These are phyloP conservation scores for Pangasius mekongensis DNA, from an alignment of 2,797 vertebrate genomes.

Conservation along the genomic window DNA sequence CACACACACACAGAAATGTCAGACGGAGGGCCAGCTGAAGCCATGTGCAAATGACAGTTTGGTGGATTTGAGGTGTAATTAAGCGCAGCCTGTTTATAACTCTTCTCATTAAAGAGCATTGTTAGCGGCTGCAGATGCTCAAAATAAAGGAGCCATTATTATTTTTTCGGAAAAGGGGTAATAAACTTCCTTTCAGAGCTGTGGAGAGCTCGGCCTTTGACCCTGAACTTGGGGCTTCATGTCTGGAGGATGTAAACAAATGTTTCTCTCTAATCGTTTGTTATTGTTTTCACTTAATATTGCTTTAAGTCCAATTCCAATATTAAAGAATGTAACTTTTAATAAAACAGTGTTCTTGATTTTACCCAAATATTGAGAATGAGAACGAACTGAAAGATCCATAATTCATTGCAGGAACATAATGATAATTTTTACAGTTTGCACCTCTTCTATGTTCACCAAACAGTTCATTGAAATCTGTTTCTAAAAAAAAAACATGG, in stretches of 20 bases:
- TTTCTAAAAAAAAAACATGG: not conserved
- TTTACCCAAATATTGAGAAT: not conserved
- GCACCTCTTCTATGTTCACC: not conserved
- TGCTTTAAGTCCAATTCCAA: not conserved
- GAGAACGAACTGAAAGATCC: not conserved
- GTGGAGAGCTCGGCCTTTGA: not conserved
- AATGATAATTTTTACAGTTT: not conserved
- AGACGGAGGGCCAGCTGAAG: slow-evolving; percentile 31
- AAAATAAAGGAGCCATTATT: slow-evolving; percentile 7
- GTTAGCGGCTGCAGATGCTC: slow-evolving; percentile 9
- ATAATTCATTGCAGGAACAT: not conserved
- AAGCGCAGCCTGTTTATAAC: slow-evolving; percentile 24
- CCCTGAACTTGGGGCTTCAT: not conserved
- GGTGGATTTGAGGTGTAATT: slow-evolving; percentile 52
- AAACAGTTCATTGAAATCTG: not conserved
- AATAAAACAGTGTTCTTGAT: not conserved
- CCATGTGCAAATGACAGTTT: slow-evolving; percentile 48
- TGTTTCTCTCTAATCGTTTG: not conserved
- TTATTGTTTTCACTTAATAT: not conserved
- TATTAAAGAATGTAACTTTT: not conserved
- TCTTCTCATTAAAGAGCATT: slow-evolving; percentile 34
- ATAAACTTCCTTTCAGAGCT: slow-evolving; percentile 8
- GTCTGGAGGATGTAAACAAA: not conserved
- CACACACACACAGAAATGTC: slow-evolving; percentile 29
- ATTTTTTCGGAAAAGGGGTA: not conserved